These are phyloP conservation scores for Nothocercus nigrocapillus DNA, from an alignment of 2,113 vertebrate species.

Conservation along the genomic window DNA sequence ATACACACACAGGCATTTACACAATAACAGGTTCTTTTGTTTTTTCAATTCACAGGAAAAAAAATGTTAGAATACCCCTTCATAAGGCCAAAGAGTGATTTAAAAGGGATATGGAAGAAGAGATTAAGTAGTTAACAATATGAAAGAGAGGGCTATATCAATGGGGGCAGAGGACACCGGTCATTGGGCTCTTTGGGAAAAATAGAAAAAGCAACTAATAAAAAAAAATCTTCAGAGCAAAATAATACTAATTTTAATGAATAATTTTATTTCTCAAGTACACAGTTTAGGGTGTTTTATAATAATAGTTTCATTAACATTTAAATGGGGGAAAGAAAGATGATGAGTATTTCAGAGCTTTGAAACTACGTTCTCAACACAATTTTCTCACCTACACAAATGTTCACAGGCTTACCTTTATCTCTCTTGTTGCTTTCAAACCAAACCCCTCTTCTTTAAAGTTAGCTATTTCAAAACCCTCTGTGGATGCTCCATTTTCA, in stretches of 20 bases:
- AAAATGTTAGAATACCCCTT: neutral
- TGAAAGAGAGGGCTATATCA: neutral
- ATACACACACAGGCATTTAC: too few species aligned
- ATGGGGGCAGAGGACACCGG: neutral
- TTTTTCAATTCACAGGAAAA: neutral
- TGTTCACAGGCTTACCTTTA: constrained; percentile 86
- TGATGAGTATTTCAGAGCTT: neutral
- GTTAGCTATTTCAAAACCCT: constrained; percentile 88
- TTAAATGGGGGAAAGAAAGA: neutral
- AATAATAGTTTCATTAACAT: neutral
- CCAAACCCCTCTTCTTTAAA: constrained; percentile 94
- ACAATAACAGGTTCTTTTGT: neutral
- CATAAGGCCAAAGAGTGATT: neutral
- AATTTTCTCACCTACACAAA: neutral
- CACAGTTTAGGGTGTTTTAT: neutral
- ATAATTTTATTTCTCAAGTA: neutral
- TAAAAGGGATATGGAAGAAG: neutral
- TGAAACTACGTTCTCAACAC: neutral
- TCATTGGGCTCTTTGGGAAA: neutral
- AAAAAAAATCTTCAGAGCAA: neutral
- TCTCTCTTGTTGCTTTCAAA: constrained; percentile 90
- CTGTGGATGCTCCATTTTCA: constrained; percentile 89
- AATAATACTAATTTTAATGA: neutral
- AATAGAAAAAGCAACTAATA: neutral
- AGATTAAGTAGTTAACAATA: neutral